Percentiles rank a stretch among this genome's conserved stretches.
These are phyloP conservation scores for Antheraea assamensis DNA, from an alignment of 2,888 invertebrate genomes.

Conservation along the genomic window DNA sequence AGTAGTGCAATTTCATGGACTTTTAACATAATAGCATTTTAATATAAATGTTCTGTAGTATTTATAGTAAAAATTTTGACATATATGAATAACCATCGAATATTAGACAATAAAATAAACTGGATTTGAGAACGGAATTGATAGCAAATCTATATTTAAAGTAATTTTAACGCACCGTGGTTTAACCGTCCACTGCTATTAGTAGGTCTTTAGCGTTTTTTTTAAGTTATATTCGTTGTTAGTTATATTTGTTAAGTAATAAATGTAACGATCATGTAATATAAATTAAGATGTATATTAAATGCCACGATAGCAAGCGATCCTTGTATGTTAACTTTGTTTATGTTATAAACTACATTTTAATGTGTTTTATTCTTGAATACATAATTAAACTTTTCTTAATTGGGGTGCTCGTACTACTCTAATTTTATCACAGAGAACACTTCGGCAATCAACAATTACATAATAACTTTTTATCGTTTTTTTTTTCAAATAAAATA, in stretches of 20 bases:
- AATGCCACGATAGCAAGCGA: background rate
- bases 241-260: background rate
- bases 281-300: background rate
- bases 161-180: conserved; percentile 18
- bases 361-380: background rate
- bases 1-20: background rate
- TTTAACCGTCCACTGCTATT: conserved; percentile 44
- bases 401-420: background rate
- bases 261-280: background rate
- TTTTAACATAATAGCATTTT: background rate
- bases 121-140: conserved; percentile 37
- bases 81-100: conserved; percentile 28
- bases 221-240: conserved; percentile 1
- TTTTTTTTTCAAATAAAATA: too few species aligned
- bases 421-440: background rate
- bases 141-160: conserved; percentile 22
- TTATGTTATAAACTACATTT: background rate
- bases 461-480: too few species aligned
- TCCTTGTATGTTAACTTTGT: background rate
- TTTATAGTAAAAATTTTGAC: background rate
- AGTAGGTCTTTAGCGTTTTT: conserved; percentile 32
- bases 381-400: background rate
- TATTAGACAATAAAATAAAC: conserved; percentile 34
- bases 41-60: background rate
- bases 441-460: too few species aligned